Conservation (phyloP, 2,797 vertebrate genomes). For the Cirrhinus mrigala region DNA sequence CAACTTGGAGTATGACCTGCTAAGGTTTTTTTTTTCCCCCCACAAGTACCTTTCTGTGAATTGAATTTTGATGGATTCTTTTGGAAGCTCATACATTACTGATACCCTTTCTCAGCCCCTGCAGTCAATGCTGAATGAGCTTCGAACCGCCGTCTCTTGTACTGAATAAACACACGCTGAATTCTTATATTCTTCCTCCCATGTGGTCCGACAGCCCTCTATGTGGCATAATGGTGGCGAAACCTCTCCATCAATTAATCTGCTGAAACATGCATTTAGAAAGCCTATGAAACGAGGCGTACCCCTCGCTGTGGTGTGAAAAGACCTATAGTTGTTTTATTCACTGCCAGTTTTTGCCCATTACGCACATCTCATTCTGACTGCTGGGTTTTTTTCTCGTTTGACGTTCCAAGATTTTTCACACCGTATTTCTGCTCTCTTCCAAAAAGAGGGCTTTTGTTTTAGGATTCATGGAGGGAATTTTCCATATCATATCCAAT, state of each 20-base stretch:
- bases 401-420: constrained; percentile 8
- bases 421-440: background rate
- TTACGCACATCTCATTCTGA: constrained; percentile 20
- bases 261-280: constrained; percentile 33
- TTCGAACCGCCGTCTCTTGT: constrained; percentile 9
- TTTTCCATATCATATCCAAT: background rate
- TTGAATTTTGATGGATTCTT: constrained; percentile 47
- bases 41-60: constrained; percentile 36
- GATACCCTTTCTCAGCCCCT: constrained; percentile 13
- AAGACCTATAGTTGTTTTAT: constrained; percentile 35
- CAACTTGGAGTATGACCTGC: background rate
- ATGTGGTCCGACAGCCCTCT: constrained; percentile 7
- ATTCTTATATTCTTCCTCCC: constrained; percentile 8
- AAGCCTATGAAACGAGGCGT: background rate
- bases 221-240: constrained; percentile 3
- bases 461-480: background rate
- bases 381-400: background rate
- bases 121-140: constrained; percentile 32
- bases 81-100: constrained; percentile 39
- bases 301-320: constrained; percentile 9
- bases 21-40: background rate
- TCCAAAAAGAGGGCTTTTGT: background rate
- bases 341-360: constrained; percentile 12
- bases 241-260: constrained; percentile 35
- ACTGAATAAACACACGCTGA: constrained; percentile 32